Percentiles rank a stretch among this genome's conserved stretches.
Conservation (phyloP, 1,140 invertebrate genomes). For the Apocrypta bakeri region DNA sequence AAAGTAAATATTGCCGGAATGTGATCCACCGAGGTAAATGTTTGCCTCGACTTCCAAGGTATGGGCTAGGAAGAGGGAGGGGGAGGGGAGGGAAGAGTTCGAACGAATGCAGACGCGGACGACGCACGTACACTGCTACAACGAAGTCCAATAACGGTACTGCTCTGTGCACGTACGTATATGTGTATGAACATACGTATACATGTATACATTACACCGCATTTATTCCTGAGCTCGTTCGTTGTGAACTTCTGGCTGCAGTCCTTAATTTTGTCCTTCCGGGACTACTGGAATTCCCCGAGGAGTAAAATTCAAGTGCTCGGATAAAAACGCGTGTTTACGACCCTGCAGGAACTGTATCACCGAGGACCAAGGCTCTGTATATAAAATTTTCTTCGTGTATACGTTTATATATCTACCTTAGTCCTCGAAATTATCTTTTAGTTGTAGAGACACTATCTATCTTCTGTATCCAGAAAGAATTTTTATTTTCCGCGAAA, state of each 20-base stretch:
- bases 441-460: not conserved
- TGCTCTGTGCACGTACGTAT: not conserved
- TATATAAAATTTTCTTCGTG: not conserved
- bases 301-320: slow-evolving; percentile 18
- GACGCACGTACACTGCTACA: not conserved
- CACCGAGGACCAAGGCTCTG: not conserved
- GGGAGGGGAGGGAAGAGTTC: not conserved
- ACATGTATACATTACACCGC: not conserved
- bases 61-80: slow-evolving; percentile 12
- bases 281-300: not conserved
- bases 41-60: slow-evolving; percentile 57
- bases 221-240: slow-evolving; percentile 17
- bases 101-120: not conserved
- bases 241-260: not conserved
- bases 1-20: slow-evolving; percentile 64
- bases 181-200: not conserved
- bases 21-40: slow-evolving; percentile 66
- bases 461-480: not conserved
- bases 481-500: not conserved
- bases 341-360: not conserved
- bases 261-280: not conserved
- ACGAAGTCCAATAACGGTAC: not conserved
- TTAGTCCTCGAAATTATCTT: not conserved
- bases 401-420: not conserved
- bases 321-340: slow-evolving; percentile 8